Evolutionary conservation across 2,113 vertebrate genomes (phyloP).

Genomic region (Daphoenositta chrysoptera): DNA sequence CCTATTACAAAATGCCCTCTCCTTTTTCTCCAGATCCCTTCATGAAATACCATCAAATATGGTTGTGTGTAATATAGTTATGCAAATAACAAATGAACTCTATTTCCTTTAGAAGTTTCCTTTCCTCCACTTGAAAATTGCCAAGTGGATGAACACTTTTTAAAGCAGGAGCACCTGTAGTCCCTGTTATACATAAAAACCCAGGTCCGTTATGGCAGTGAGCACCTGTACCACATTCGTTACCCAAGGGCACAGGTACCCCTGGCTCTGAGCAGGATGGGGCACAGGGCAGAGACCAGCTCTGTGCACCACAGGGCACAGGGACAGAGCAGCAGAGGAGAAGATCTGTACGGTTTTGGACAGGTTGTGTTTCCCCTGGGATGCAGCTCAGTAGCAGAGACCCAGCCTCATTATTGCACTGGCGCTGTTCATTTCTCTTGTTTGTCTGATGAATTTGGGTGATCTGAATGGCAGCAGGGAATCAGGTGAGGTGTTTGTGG

Average conservation of each 20-base stretch:
- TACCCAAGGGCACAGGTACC: not conserved
- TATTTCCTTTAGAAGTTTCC: not conserved
- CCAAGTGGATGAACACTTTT: not conserved
- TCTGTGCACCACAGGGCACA: not conserved
- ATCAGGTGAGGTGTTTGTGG: not conserved
- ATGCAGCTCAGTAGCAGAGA: not conserved
- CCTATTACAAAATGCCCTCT: not conserved
- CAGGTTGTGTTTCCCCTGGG: not conserved
- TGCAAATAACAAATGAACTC: slow-evolving; percentile 6
- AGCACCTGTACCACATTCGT: not conserved
- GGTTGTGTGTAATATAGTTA: not conserved
- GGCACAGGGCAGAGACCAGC: not conserved
- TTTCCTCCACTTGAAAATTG: not conserved
- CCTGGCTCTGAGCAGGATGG: not conserved
- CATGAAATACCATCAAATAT: not conserved
- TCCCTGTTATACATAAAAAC: not conserved
- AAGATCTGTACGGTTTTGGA: not conserved
- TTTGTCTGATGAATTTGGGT: not conserved
- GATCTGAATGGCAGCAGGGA: not conserved
- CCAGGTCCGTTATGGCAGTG: not conserved
- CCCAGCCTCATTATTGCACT: not conserved
- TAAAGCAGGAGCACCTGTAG: not conserved
- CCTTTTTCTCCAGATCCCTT: not conserved
- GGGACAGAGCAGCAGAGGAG: not conserved
- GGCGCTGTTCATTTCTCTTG: not conserved